phyloP scores from a whole-genome alignment of 2,113 vertebrate species.

The Dolichotis patagonum region DNA sequence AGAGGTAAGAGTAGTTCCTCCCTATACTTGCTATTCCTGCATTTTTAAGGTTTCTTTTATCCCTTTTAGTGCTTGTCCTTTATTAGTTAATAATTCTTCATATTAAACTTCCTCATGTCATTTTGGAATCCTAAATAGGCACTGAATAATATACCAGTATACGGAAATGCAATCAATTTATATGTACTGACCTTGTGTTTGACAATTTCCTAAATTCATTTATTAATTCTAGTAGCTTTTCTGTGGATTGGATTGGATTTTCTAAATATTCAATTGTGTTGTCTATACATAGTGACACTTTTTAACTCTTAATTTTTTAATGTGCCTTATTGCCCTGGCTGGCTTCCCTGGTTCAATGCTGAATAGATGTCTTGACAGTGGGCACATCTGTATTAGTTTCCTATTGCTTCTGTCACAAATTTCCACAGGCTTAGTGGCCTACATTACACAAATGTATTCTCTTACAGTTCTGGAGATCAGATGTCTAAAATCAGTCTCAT shows the following conservation, averaged over 20 bases:
- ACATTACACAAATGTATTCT: constrained; percentile 31
- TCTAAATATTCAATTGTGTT: background rate
- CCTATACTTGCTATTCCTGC: background rate
- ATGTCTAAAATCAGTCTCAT: background rate
- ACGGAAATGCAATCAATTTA: constrained; percentile 11
- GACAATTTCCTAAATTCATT: constrained; percentile 13
- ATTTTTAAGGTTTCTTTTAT: background rate
- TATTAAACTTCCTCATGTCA: background rate
- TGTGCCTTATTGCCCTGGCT: constrained; percentile 7
- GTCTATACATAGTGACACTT: background rate
- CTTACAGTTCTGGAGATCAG: constrained; percentile 2
- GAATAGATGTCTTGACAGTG: constrained; percentile 3
- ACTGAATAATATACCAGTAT: background rate
- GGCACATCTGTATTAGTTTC: constrained; percentile 17
- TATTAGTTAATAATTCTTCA: constrained; percentile 35
- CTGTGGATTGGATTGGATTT: background rate
- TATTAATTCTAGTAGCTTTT: background rate
- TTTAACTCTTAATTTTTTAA: constrained; percentile 18
- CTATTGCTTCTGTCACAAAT: background rate
- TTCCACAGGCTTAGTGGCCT: background rate
- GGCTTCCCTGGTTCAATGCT: background rate
- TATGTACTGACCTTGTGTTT: background rate
- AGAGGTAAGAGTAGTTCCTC: background rate
- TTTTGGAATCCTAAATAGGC: background rate
- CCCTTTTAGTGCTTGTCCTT: constrained; percentile 2